These are phyloP conservation scores for Fragum fragum DNA, from an alignment of 2,888 invertebrate genomes.

Conservation along the genomic window DNA sequence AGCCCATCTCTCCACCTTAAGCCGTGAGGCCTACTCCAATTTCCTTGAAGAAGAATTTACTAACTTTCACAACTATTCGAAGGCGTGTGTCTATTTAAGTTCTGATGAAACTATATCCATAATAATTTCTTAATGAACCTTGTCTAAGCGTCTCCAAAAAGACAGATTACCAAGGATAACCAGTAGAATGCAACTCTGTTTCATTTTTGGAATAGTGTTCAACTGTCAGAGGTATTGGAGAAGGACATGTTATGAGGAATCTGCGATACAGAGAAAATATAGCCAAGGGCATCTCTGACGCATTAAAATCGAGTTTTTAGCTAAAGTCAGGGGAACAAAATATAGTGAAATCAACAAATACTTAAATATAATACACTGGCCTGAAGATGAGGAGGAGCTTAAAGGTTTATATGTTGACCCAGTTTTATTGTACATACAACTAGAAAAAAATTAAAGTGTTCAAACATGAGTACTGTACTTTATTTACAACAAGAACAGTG, in stretches of 20 bases:
- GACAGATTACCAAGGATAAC: no score
- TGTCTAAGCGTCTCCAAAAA: no score
- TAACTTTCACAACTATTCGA: neutral
- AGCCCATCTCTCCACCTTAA: neutral
- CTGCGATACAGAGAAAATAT: neutral
- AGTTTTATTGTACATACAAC: neutral
- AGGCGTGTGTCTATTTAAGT: neutral
- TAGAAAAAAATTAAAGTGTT: no score
- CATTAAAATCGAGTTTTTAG: neutral
- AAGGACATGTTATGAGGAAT: neutral
- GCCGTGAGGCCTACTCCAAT: neutral
- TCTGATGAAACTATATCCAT: no score
- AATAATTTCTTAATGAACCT: no score
- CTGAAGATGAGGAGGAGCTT: neutral
- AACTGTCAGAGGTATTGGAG: neutral
- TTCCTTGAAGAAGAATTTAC: neutral
- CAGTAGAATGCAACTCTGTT: neutral
- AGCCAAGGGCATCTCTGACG: neutral
- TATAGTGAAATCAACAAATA: neutral
- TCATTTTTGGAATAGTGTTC: neutral
- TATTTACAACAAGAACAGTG: no score
- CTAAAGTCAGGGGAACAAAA: neutral
- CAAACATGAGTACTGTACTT: no score
- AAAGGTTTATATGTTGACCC: neutral
- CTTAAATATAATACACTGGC: neutral